A percentile compares a stretch with the other conserved stretches of the same genome.
phyloP scores from a whole-genome alignment of 2,888 invertebrate genomes.

The Polylopha cassiicola region DNA sequence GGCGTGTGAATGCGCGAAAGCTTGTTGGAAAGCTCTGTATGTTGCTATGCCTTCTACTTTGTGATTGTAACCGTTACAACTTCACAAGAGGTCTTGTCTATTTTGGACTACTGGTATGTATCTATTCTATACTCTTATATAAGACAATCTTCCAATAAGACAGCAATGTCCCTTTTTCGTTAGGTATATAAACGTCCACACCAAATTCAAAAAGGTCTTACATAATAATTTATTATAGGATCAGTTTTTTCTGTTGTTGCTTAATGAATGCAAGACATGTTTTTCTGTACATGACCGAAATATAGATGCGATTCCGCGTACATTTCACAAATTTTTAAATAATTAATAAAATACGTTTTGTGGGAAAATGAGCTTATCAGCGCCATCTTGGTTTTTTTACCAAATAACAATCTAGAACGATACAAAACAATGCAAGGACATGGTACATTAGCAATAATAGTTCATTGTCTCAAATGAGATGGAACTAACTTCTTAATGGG shows the following conservation, averaged over 20 bases:
- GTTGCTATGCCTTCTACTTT: slow-evolving; percentile 44
- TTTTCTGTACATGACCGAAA: no score
- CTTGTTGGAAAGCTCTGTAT: slow-evolving; percentile 40
- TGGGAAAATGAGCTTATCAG: no score
- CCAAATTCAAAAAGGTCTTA: no score
- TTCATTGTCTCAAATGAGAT: slow-evolving; percentile 12
- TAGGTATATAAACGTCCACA: no score
- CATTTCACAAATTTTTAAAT: no score
- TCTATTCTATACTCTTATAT: slow-evolving; percentile 13
- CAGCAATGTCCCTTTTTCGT: no score
- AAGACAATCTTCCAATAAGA: no score
- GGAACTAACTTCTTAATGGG: slow-evolving; percentile 9
- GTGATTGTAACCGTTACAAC: slow-evolving; percentile 56
- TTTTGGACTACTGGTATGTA: slow-evolving; percentile 19
- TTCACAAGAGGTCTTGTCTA: slow-evolving; percentile 36
- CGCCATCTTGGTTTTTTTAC: slow-evolving; percentile 6
- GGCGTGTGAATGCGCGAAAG: slow-evolving; percentile 52
- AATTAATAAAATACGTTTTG: no score
- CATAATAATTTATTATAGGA: no score
- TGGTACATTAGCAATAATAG: slow-evolving; percentile 1
- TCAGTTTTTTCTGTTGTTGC: no score
- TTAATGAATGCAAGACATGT: no score
- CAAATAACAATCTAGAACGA: slow-evolving; percentile 5
- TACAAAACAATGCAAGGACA: slow-evolving; percentile 15
- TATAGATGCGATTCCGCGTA: no score